Conservation (phyloP, 1,140 invertebrate genomes). For the Hycleus cichorii region DNA sequence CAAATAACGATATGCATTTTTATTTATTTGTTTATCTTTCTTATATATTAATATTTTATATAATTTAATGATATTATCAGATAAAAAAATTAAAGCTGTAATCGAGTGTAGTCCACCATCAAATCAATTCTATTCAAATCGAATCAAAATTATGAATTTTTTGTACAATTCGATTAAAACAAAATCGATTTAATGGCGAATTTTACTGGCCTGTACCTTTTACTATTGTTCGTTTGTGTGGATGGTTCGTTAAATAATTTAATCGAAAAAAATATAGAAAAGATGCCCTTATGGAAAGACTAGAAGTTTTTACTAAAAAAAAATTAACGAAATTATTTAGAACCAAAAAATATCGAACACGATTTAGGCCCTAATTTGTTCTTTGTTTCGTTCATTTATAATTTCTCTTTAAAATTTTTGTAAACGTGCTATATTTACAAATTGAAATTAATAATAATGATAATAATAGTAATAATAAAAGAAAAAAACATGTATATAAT, state of each 20-base stretch:
- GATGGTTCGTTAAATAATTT: no score
- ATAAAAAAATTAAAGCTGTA: constrained; percentile 22
- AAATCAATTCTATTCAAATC: neutral
- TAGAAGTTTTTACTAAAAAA: constrained; percentile 12
- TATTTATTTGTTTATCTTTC: constrained; percentile 8
- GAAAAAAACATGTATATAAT: neutral
- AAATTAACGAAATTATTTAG: neutral
- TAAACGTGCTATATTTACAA: constrained; percentile 22
- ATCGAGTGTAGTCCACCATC: neutral
- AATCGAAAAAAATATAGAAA: neutral
- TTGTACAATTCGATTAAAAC: no score
- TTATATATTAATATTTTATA: constrained; percentile 5
- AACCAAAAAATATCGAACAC: no score
- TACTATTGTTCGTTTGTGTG: no score
- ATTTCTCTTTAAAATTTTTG: neutral
- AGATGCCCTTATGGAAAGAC: constrained; percentile 26
- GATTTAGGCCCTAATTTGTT: no score
- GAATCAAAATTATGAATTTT: neutral
- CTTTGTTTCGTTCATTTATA: no score
- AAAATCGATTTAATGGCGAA: no score
- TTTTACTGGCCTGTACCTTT: neutral
- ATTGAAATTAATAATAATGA: constrained; percentile 1
- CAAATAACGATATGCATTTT: constrained; percentile 31
- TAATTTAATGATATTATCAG: constrained; percentile 11
- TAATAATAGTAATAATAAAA: no score